These are phyloP conservation scores for Rhadinocentrus ornatus DNA, from an alignment of 2,797 vertebrate species.

Conservation along the genomic window DNA sequence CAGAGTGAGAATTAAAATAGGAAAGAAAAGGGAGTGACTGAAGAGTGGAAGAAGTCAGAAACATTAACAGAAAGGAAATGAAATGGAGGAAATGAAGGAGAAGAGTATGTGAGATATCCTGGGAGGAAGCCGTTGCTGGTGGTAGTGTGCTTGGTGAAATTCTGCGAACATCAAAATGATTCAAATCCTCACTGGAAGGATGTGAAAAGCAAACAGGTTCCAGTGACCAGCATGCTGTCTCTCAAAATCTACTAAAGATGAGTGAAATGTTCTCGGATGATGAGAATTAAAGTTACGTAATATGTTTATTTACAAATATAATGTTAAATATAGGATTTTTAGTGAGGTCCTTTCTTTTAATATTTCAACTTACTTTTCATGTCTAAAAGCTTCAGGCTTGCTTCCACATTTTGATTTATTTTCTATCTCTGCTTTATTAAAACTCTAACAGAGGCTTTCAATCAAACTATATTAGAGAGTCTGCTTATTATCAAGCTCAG, in stretches of 20 bases:
- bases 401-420: neutral
- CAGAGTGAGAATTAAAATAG: neutral
- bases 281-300: neutral
- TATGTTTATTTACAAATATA: neutral
- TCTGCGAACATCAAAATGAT: neutral
- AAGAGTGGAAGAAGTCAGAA: neutral
- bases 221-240: no score
- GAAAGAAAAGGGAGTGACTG: neutral
- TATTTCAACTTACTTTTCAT: neutral
- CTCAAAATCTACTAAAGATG: no score
- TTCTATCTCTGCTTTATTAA: neutral
- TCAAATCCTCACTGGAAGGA: neutral
- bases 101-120: neutral
- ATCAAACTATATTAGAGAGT: neutral
- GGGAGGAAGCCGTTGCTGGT: neutral
- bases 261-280: neutral
- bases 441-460: neutral
- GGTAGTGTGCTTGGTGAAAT: neutral
- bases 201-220: neutral
- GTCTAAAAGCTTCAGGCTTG: neutral
- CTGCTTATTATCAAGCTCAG: neutral
- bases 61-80: slow-evolving; percentile 7
- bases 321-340: neutral
- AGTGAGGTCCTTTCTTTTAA: neutral
- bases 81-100: neutral